Base-by-base conservation (phyloP, 1,140 invertebrate genomes). In the Branchinecta lindahli region DNA sequence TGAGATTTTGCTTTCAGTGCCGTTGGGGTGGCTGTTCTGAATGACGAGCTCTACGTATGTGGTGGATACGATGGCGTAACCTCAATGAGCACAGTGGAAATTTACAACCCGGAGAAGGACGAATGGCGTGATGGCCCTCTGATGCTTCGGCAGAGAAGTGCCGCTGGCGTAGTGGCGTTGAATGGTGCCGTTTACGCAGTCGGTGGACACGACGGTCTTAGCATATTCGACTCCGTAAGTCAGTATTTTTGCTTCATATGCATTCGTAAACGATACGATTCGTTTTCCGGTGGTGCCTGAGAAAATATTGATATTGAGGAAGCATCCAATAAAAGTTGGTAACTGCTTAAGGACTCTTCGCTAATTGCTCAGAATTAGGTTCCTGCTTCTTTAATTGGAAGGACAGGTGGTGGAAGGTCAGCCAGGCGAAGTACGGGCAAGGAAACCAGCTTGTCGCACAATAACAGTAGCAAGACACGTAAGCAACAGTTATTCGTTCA, bases 61-160 rank as follows among this genome's bases (percentile, higher is more conserved):
- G 90, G 90, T n/a, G 91, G 90, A 44, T 89, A 92, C 74, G 90
- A 93, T 79, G 91, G 91, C n/a, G 84, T 89, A 9, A 88, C 89
- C 8, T 92, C 90, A 7, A 80, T 93, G 5, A 90, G 89, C 77
- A 90, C 88, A 1, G 89, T 94, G 3, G 91, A 94, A 78, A 85
- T 86, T 75, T 93, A 91, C 76, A 85, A 88, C 76, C 87, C 86
- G 3, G 85, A 87, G 74, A 85, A 80, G 69, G 85, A 89, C 75
- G 82, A 82, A 20, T 94, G 91, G 91, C 80, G 83, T 12, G 68
- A 18, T 8, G 80, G 83, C 72, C 82, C 86, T n/a, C 83, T 86
- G 21, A 94, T 94, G 92, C 89, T 88, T 76, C 92, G 90, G 76
- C 90, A 91, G 77, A 83, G 92, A 69, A 91, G 90, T 75, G 91